Conservation (phyloP, 2,888 invertebrate genomes). For the Busseola fusca region DNA sequence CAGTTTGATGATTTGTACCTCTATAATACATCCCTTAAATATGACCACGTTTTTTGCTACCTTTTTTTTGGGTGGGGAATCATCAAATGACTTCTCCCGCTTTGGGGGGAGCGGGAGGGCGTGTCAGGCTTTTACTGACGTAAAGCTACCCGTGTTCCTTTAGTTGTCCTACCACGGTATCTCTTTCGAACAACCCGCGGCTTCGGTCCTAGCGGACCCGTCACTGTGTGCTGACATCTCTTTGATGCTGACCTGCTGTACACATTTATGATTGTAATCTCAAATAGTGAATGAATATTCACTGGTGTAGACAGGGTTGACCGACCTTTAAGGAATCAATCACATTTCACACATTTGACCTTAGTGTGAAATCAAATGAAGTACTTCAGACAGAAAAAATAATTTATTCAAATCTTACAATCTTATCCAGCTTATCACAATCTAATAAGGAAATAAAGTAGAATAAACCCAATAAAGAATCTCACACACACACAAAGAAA, state of each 20-base stretch:
- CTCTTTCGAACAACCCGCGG: too few species aligned
- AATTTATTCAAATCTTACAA: not conserved
- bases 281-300: not conserved
- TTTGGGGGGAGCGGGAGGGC: too few species aligned
- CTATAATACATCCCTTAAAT: not conserved
- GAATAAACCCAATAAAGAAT: slow-evolving; percentile 35
- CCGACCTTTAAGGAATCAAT: not conserved
- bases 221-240: too few species aligned
- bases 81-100: too few species aligned
- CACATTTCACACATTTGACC: too few species aligned
- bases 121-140: too few species aligned
- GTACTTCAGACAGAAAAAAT: not conserved
- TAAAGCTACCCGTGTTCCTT: too few species aligned
- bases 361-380: not conserved
- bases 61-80: too few species aligned
- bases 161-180: too few species aligned
- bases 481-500: slow-evolving; percentile 34
- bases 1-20: not conserved
- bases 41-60: not conserved
- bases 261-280: not conserved
- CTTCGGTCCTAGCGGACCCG: too few species aligned
- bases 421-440: not conserved
- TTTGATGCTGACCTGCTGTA: too few species aligned
- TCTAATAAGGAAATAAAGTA: slow-evolving; percentile 9
- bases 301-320: not conserved